Conservation (phyloP, 35 echinoderm and acorn worm species). For the Lytechinus variegatus region DNA sequence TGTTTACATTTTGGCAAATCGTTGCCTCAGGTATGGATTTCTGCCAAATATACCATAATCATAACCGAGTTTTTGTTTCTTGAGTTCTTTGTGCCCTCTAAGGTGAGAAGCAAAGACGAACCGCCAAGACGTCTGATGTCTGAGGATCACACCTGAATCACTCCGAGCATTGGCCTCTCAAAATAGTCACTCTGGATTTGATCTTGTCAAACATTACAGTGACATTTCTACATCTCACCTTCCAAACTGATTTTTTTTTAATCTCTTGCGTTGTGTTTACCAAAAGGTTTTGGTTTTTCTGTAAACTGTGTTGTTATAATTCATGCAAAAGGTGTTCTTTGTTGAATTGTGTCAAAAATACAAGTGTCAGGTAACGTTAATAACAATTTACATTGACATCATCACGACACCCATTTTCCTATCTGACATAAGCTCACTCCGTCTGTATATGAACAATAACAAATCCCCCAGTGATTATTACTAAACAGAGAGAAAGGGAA, state of each 20-base stretch:
- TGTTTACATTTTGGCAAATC: conserved; percentile 56
- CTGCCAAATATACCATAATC: conserved; percentile 19
- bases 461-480: too few species aligned
- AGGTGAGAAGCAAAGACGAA: background rate
- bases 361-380: too few species aligned
- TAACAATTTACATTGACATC: background rate
- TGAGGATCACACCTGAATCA: conserved; percentile 9
- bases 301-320: background rate
- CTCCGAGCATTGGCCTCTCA: background rate
- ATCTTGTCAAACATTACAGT: background rate
- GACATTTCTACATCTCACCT: background rate
- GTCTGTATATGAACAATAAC: too few species aligned
- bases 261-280: background rate
- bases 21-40: conserved; percentile 51
- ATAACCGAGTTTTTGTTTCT: conserved; percentile 7
- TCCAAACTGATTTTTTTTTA: background rate
- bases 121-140: background rate
- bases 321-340: too few species aligned
- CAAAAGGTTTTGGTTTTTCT: background rate
- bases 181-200: conserved; percentile 3
- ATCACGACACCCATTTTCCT: background rate
- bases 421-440: too few species aligned
- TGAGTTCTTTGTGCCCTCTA: background rate
- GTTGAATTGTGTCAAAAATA: too few species aligned
- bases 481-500: too few species aligned